These are phyloP conservation scores for Eilema caniola DNA, from an alignment of 2,888 invertebrate species.

Conservation along the genomic window DNA sequence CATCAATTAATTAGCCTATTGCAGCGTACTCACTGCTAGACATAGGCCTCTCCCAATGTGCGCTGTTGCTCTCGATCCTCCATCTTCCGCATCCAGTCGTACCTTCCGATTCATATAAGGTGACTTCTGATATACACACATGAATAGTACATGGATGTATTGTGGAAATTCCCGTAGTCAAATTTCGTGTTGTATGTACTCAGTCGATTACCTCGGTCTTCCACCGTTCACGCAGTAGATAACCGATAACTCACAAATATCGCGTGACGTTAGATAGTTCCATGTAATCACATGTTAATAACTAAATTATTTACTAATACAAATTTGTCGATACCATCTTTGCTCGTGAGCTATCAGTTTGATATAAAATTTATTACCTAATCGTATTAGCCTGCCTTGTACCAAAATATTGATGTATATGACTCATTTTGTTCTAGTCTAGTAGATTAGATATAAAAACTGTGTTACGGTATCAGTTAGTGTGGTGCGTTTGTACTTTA, in stretches of 20 bases:
- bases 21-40: too few relatives aligned
- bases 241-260: neutral
- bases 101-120: too few relatives aligned
- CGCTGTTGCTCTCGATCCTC: too few relatives aligned
- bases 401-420: conserved; percentile 7
- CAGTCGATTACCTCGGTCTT: neutral
- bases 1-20: too few relatives aligned
- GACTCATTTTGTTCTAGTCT: neutral
- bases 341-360: neutral
- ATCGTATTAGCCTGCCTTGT: conserved; percentile 6
- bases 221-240: neutral
- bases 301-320: conserved; percentile 8
- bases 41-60: too few relatives aligned
- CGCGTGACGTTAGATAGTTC: neutral
- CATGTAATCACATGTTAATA: conserved; percentile 8
- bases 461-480: neutral
- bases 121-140: neutral
- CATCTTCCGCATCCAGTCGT: too few relatives aligned
- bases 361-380: conserved; percentile 3
- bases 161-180: neutral
- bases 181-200: neutral
- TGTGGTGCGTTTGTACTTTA: neutral
- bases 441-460: conserved; percentile 8
- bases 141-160: neutral
- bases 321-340: neutral